phyloP scores from a whole-genome alignment of 2,888 invertebrate genomes.

The Clanis bilineata region DNA sequence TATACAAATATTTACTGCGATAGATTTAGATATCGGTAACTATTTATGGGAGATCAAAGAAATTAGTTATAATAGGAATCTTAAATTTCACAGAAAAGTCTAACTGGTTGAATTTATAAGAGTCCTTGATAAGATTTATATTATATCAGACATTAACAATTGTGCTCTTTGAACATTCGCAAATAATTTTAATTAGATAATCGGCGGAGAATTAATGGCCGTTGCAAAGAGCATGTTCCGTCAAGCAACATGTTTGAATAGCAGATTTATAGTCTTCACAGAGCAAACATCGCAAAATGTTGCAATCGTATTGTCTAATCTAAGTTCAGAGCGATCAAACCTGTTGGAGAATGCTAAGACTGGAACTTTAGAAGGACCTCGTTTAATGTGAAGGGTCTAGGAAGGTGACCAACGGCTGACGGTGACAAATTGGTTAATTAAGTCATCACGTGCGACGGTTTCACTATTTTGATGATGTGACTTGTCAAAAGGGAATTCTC shows the following conservation, averaged over 20 bases:
- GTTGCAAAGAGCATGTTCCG: slow-evolving; percentile 2
- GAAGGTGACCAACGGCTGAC: slow-evolving; percentile 16
- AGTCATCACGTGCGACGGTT: background rate
- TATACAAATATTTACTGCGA: no score
- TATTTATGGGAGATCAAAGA: background rate
- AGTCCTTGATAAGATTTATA: background rate
- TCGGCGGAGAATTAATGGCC: background rate
- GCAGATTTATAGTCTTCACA: slow-evolving; percentile 33
- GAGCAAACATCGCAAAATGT: slow-evolving; percentile 44
- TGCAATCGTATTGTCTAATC: slow-evolving; percentile 54
- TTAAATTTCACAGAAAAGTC: background rate
- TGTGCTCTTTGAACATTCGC: background rate
- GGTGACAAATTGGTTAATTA: slow-evolving; percentile 2
- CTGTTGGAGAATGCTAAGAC: slow-evolving; percentile 63
- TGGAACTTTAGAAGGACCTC: slow-evolving; percentile 28
- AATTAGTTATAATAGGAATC: background rate
- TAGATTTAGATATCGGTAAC: background rate
- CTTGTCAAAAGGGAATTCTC: background rate
- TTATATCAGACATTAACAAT: background rate
- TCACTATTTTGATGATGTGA: background rate
- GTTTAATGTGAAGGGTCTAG: slow-evolving; percentile 57
- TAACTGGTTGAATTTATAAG: background rate
- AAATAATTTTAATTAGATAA: slow-evolving; percentile 12
- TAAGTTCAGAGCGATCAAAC: slow-evolving; percentile 47
- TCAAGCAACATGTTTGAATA: slow-evolving; percentile 17